Conservation (phyloP, 2,888 invertebrate genomes). For the Scaptomyza cyrtandrae region DNA sequence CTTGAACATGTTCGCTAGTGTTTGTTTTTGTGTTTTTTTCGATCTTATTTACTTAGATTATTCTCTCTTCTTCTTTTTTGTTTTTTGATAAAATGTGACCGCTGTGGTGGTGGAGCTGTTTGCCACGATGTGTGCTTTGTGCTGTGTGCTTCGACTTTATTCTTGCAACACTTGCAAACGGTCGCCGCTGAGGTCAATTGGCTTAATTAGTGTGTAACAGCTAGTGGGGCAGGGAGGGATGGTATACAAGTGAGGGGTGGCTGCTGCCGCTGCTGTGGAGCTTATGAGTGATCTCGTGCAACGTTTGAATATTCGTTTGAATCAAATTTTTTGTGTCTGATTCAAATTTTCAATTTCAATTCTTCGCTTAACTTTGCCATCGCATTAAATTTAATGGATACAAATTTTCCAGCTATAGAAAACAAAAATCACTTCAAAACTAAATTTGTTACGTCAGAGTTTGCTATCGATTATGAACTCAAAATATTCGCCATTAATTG, state of each 20-base stretch:
- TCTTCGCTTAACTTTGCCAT: constrained; percentile 2
- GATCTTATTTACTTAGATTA: constrained; percentile 57
- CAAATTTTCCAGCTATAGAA: constrained; percentile 26
- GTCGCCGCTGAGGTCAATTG: constrained; percentile 73
- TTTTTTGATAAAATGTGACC: constrained; percentile 58
- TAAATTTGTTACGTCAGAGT: constrained; percentile 3
- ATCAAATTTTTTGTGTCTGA: constrained; percentile 3
- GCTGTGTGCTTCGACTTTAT: constrained; percentile 22
- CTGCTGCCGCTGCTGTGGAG: neutral
- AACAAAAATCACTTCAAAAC: constrained; percentile 21
- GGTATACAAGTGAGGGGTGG: neutral
- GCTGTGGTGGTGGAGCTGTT: constrained; percentile 27
- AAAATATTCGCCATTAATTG: constrained; percentile 2
- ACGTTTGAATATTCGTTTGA: constrained; percentile 3
- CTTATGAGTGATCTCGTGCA: neutral
- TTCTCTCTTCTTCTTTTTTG: constrained; percentile 35
- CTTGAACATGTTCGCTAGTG: constrained; percentile 21
- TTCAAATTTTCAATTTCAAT: neutral
- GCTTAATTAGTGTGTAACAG: constrained; percentile 78
- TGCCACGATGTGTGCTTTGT: constrained; percentile 1
- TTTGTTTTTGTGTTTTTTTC: constrained; percentile 30
- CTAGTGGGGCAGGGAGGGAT: constrained; percentile 4
- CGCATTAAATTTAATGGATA: constrained; percentile 47
- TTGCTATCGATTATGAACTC: constrained; percentile 10
- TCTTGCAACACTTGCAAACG: constrained; percentile 53